phyloP scores from a whole-genome alignment of 2,797 vertebrate species.

The Xenentodon cancila region DNA sequence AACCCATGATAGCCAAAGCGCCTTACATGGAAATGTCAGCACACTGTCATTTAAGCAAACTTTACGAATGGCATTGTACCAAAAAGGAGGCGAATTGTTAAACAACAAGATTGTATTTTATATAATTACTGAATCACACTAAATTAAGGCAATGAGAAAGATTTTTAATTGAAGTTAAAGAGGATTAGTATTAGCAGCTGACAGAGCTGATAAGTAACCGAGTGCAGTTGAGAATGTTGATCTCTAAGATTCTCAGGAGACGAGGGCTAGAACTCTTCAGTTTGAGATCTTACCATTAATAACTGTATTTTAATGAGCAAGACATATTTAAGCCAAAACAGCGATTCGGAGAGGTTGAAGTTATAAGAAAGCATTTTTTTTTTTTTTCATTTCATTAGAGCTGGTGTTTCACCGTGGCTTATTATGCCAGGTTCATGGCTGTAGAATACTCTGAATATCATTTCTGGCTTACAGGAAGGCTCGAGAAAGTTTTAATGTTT shows the following conservation, averaged over 20 bases:
- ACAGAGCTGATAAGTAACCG: conserved; percentile 1
- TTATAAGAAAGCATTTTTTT: conserved; percentile 6
- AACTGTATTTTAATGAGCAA: conserved; percentile 5
- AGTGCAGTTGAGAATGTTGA: background rate
- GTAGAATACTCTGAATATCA: conserved; percentile 1
- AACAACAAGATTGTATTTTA: conserved; percentile 35
- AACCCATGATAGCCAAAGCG: conserved; percentile 45
- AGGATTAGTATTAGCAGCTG: background rate
- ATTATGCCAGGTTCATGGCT: conserved; percentile 4
- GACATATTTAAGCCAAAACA: conserved; percentile 50
- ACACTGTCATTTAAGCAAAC: conserved; percentile 13
- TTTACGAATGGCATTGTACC: conserved; percentile 49
- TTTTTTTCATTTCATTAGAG: conserved; percentile 1
- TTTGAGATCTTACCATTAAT: background rate
- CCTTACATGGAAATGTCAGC: conserved; percentile 21
- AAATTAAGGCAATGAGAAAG: background rate
- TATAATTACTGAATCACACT: conserved; percentile 1
- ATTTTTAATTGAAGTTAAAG: conserved; percentile 10
- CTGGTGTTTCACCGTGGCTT: conserved; percentile 16
- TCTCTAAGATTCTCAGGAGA: conserved; percentile 44
- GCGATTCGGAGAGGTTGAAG: background rate
- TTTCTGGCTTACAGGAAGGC: conserved; percentile 1
- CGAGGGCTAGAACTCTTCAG: conserved; percentile 14
- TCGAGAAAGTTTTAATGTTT: conserved; percentile 25
- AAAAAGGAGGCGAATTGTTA: conserved; percentile 46